A percentile compares a stretch with the other conserved stretches of the same genome.
Conservation (phyloP, 1,140 invertebrate species). For the Drosophila rhopaloa region DNA sequence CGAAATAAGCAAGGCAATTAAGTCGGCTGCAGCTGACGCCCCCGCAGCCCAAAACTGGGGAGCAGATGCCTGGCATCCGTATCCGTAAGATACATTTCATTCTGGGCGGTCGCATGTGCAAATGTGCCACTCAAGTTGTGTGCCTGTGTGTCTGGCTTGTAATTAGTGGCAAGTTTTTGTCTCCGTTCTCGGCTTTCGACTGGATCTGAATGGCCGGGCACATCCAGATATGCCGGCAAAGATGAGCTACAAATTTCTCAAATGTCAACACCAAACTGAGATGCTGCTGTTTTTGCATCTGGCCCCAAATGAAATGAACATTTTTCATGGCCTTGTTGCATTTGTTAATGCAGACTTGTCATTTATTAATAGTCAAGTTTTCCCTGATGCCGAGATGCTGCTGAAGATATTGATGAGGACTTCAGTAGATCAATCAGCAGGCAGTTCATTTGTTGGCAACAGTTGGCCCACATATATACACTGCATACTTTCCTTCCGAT, state of each 20-base stretch:
- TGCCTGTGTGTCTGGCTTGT: conserved; percentile 45
- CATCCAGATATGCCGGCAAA: conserved; percentile 78
- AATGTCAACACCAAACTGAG: conserved; percentile 78
- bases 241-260: conserved; percentile 84
- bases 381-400: conserved; percentile 31
- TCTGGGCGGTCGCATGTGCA: conserved; percentile 45
- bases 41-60: conserved; percentile 29
- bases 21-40: conserved; percentile 55
- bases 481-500: conserved; percentile 5
- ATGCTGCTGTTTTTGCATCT: conserved; percentile 55
- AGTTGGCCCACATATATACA: conserved; percentile 64
- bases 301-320: conserved; percentile 65
- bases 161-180: conserved; percentile 80
- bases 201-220: too few relatives aligned
- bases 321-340: conserved; percentile 70
- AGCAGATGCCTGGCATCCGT: conserved; percentile 11
- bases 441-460: conserved; percentile 54
- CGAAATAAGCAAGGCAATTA: conserved; percentile 73
- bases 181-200: conserved; percentile 22
- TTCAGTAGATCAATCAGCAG: conserved; percentile 66
- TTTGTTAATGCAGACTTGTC: conserved; percentile 69
- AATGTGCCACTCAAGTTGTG: conserved; percentile 43
- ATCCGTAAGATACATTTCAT: conserved; percentile 67
- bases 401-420: conserved; percentile 55
- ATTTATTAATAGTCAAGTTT: conserved; percentile 73